phyloP scores from a whole-genome alignment of 2,113 vertebrate genomes.

The Donacobius atricapilla region DNA sequence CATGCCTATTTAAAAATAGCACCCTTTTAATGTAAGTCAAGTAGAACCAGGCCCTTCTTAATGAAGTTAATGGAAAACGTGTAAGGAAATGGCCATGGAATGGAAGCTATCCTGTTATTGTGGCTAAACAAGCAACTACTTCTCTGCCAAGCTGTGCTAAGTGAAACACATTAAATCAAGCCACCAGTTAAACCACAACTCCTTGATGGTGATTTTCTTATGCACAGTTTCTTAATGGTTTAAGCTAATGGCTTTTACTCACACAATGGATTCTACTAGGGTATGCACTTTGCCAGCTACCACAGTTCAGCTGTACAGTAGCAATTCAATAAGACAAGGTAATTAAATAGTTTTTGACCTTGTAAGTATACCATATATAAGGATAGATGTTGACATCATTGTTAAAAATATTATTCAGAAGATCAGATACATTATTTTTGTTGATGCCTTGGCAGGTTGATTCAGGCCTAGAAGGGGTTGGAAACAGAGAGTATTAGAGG shows the following conservation, averaged over 20 bases:
- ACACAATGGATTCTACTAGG: constrained; percentile 2
- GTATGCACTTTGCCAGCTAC: background rate
- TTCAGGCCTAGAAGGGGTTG: background rate
- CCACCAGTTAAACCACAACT: constrained; percentile 34
- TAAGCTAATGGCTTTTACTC: constrained; percentile 57
- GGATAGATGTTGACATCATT: background rate
- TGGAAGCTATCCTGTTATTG: constrained; percentile 7
- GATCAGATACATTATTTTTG: background rate
- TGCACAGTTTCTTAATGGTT: background rate
- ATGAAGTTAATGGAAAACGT: constrained; percentile 25
- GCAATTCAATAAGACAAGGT: background rate
- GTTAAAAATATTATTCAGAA: background rate
- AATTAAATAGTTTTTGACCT: constrained; percentile 45
- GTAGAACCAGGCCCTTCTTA: background rate
- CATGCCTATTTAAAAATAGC: background rate
- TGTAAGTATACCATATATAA: background rate
- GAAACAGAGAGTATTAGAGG: background rate
- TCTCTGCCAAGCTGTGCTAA: constrained; percentile 5
- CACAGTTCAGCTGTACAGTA: background rate
- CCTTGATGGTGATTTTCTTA: constrained; percentile 19
- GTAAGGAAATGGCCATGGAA: background rate
- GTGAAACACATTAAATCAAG: constrained; percentile 33
- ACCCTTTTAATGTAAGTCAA: background rate
- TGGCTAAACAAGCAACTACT: background rate
- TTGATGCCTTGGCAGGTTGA: background rate